phyloP scores from a whole-genome alignment of 2,797 vertebrate species.

The Cephalopachus bancanus region DNA sequence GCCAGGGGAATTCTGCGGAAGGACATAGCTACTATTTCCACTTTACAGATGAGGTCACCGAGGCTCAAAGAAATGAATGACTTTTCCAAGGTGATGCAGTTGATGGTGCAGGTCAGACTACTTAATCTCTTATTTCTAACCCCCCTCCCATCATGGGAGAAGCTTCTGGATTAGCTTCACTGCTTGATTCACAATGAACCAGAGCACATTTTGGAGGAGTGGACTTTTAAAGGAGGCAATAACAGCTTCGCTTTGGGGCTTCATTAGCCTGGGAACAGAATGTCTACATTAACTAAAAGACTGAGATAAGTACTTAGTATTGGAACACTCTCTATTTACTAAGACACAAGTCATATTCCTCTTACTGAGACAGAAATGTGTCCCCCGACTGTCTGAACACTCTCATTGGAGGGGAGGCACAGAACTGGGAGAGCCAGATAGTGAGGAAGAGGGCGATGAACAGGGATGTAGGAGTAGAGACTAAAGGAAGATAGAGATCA shows the following conservation, averaged over 20 bases:
- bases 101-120: background rate
- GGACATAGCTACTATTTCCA: background rate
- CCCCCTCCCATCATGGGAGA: background rate
- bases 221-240: background rate
- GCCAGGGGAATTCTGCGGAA: background rate
- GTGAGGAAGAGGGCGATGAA: background rate
- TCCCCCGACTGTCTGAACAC: background rate
- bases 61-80: background rate
- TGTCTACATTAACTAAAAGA: background rate
- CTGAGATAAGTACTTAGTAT: background rate
- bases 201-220: background rate
- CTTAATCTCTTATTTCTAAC: background rate
- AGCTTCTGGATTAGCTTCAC: background rate
- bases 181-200: conserved; percentile 18
- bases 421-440: background rate
- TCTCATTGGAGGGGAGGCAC: background rate
- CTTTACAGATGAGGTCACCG: background rate
- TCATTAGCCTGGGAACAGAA: conserved; percentile 4
- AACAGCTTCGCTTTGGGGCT: background rate
- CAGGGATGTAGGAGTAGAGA: background rate
- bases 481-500: background rate
- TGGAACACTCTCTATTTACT: background rate
- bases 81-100: background rate
- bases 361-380: background rate
- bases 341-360: background rate